These are phyloP conservation scores for Lordiphosa stackelbergi DNA, from an alignment of 1,140 invertebrate genomes.

Conservation along the genomic window DNA sequence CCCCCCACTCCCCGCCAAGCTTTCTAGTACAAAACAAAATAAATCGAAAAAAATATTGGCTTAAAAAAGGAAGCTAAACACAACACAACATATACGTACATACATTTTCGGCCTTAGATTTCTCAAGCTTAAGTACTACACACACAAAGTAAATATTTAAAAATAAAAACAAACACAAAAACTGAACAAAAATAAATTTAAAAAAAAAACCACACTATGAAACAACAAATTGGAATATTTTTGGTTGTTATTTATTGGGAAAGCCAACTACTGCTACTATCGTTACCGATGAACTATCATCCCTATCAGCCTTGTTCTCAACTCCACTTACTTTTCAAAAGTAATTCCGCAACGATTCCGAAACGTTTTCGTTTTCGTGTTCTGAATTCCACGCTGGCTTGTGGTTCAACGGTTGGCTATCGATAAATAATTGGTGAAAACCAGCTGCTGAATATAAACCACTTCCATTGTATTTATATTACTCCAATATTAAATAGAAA, in stretches of 20 bases:
- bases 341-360: too few relatives aligned
- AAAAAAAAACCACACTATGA: slow-evolving; percentile 38
- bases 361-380: too few relatives aligned
- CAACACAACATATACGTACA: slow-evolving; percentile 59
- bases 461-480: too few relatives aligned
- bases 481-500: too few relatives aligned
- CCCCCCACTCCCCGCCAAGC: slow-evolving; percentile 30
- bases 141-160: slow-evolving; percentile 38
- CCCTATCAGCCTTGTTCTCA: too few relatives aligned
- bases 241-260: slow-evolving; percentile 7
- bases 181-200: slow-evolving; percentile 46
- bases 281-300: too few relatives aligned
- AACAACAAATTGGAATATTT: slow-evolving; percentile 15
- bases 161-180: slow-evolving; percentile 44
- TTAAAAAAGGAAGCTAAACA: slow-evolving; percentile 12
- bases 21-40: slow-evolving; percentile 69
- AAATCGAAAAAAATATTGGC: slow-evolving; percentile 36
- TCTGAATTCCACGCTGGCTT: too few relatives aligned
- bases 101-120: slow-evolving; percentile 71
- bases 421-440: too few relatives aligned
- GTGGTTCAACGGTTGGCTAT: too few relatives aligned
- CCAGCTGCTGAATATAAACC: too few relatives aligned
- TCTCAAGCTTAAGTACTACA: slow-evolving; percentile 57
- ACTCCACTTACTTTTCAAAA: too few relatives aligned
- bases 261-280: too few relatives aligned